A percentile compares a stretch with the other conserved stretches of the same genome.
phyloP scores from a whole-genome alignment of 2,797 vertebrate genomes.

The Garrulus glandarius region DNA sequence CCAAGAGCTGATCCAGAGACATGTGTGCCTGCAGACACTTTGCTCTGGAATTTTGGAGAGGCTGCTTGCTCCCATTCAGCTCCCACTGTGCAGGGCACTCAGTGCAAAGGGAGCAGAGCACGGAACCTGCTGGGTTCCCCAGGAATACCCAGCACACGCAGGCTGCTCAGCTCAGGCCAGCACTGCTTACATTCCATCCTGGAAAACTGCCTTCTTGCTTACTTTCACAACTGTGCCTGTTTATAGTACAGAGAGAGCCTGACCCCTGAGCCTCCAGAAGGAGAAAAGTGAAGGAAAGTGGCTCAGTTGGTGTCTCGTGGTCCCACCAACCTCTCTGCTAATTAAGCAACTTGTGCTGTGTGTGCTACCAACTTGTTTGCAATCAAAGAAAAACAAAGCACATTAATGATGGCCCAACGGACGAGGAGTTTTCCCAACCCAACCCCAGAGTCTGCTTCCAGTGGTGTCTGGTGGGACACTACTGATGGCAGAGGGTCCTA shows the following conservation, averaged over 20 bases:
- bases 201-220: neutral
- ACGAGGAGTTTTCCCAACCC: fast-evolving
- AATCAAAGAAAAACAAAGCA: neutral
- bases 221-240: neutral
- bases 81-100: neutral
- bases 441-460: fast-evolving
- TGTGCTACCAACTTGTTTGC: neutral
- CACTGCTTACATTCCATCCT: neutral
- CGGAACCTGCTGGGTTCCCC: neutral
- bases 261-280: neutral
- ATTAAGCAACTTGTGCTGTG: neutral
- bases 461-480: fast-evolving
- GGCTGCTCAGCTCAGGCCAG: neutral
- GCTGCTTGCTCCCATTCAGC: fast-evolving
- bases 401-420: fast-evolving
- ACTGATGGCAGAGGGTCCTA: slow-evolving; percentile 9
- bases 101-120: neutral
- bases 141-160: neutral
- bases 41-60: neutral
- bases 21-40: fast-evolving
- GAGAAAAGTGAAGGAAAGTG: neutral
- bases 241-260: neutral
- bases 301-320: neutral
- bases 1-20: neutral
- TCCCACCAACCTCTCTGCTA: neutral